These are phyloP conservation scores for Galeopterus variegatus DNA, from an alignment of 2,113 vertebrate genomes.

Conservation along the genomic window DNA sequence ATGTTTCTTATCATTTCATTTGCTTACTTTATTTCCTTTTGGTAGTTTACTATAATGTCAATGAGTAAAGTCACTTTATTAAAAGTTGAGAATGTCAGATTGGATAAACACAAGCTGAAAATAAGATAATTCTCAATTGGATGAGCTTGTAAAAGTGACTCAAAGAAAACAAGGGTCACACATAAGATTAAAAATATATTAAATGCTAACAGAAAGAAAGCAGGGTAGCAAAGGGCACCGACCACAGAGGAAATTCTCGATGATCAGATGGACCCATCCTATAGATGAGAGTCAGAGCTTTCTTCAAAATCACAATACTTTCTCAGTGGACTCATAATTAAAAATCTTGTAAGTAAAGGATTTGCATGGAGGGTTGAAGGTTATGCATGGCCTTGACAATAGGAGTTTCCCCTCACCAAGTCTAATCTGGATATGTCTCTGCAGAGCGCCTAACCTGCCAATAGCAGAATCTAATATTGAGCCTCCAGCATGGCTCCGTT, in stretches of 20 bases:
- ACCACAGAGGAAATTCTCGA: neutral
- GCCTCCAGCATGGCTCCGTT: neutral
- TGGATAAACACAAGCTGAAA: neutral
- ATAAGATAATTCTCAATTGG: neutral
- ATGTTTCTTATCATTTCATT: neutral
- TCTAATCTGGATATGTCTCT: neutral
- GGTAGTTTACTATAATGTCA: neutral
- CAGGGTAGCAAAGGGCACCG: neutral
- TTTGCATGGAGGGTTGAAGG: neutral
- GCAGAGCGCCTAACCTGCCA: neutral
- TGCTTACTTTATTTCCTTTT: conserved; percentile 35
- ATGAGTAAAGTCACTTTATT: neutral
- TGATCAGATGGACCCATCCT: neutral
- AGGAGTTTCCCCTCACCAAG: neutral
- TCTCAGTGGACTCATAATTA: neutral
- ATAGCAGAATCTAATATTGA: neutral
- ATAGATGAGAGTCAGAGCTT: neutral
- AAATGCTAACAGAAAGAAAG: neutral
- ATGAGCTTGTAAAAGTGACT: neutral
- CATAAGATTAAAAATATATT: neutral
- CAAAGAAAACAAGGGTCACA: neutral
- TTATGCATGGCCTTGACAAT: neutral
- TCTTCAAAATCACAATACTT: neutral
- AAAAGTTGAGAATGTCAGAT: neutral
- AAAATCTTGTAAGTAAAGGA: neutral